Conservation (phyloP, 2,888 invertebrate genomes). For the Sarcophaga rosellei region DNA sequence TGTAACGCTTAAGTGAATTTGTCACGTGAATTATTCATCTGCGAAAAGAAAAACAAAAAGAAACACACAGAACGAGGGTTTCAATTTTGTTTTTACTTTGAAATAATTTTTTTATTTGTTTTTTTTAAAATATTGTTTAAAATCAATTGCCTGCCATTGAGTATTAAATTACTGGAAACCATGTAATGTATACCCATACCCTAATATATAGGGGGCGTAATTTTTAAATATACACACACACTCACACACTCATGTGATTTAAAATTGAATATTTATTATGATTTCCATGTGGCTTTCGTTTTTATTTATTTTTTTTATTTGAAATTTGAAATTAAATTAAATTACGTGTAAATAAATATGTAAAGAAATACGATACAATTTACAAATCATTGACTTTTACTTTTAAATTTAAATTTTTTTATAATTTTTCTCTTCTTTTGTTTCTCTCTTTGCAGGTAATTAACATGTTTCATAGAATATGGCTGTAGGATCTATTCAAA, state of each 20-base stretch:
- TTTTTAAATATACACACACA: constrained; percentile 3
- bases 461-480: neutral
- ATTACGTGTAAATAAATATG: too few species aligned
- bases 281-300: neutral
- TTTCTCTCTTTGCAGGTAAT: constrained; percentile 52
- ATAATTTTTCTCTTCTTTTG: neutral
- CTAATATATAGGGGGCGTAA: constrained; percentile 36
- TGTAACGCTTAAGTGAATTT: constrained; percentile 77
- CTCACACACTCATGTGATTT: neutral
- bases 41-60: neutral
- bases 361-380: neutral
- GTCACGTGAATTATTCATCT: constrained; percentile 64
- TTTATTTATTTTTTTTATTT: too few species aligned
- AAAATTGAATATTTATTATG: neutral
- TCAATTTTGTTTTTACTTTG: constrained; percentile 1
- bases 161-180: neutral
- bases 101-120: neutral
- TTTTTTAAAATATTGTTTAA: neutral
- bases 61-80: constrained; percentile 17
- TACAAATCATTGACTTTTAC: constrained; percentile 16
- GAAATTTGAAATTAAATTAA: too few species aligned
- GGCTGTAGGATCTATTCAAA: neutral
- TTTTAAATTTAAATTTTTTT: neutral
- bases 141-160: neutral
- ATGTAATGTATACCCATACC: neutral